phyloP scores from a whole-genome alignment of 2,113 vertebrate genomes.

The Ophiodon elongatus region DNA sequence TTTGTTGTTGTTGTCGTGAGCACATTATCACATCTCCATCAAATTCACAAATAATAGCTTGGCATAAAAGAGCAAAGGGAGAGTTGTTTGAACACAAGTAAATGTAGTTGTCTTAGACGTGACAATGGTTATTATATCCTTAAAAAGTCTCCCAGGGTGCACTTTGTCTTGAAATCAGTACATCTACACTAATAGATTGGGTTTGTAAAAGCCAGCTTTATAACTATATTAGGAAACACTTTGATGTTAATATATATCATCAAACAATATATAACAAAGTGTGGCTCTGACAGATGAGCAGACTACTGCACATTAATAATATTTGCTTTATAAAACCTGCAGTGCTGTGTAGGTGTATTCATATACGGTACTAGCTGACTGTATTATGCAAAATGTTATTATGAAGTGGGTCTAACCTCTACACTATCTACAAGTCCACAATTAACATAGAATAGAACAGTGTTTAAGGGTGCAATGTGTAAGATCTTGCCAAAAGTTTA shows the following conservation, averaged over 20 bases:
- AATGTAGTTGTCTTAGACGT: conserved; percentile 19
- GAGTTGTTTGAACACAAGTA: conserved; percentile 35
- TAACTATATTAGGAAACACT: neutral
- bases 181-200: neutral
- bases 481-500: neutral
- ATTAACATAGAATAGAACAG: neutral
- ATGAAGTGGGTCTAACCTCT: neutral
- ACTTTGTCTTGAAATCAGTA: conserved; percentile 11
- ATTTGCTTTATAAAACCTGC: no score
- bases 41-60: conserved; percentile 51
- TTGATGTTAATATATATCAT: neutral
- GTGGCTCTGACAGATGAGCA: neutral
- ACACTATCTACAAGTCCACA: neutral
- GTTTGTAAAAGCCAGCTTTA: conserved; percentile 3
- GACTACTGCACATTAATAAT: neutral
- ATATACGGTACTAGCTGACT: neutral
- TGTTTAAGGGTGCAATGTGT: neutral
- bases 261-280: neutral
- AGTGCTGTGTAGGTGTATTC: neutral
- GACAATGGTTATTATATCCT: neutral
- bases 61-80: conserved; percentile 18
- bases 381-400: neutral
- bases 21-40: conserved; percentile 58
- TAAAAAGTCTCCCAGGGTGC: neutral
- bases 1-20: conserved; percentile 65